Base-by-base conservation (phyloP, 2,888 invertebrate species). In the Xylophagus ater region DNA sequence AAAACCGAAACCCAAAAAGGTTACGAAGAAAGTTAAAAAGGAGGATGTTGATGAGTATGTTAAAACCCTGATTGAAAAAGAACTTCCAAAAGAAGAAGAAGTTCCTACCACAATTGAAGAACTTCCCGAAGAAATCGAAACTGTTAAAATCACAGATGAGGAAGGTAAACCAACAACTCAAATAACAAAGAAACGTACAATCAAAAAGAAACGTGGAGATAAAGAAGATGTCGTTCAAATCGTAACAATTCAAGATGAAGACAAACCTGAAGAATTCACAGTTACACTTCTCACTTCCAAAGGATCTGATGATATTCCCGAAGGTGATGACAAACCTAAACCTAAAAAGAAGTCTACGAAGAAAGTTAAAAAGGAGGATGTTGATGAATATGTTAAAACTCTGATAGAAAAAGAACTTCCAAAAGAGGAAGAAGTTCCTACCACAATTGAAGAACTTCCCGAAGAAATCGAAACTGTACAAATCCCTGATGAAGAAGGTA, bases 211-310 rank as follows among this genome's bases (percentile, higher is more conserved):
- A 41, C 63, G 60, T 35, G 70, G 65, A 2, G 52, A 54, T 0
- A 67, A 68, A 34, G 53, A 63, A 43, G 68, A 68, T 48, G 55
- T 66, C 6, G 68, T 70, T 1, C 67, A 66, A 51, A 63, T 65
- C 10, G 57, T 64, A 3, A 70, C 69, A 6, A 53, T 65, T 12
- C 58, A 67, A 51, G 44, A 58, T 35, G 59, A 51, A n/a, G n/a
- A n/a, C 4, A 54, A 60, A 47, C 31, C 49, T 34, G 57, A 57
- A n/a, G 41, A 55, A 29, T 53, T 49, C 7, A 52, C 51, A 7
- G 42, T 43, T 1, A 58, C 56, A 37, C 54, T 62, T 6, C 49
- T 51, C 18, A 47, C 47, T 44, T 19, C 29, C 25, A 42, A 41
- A 21, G 24, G 29, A 29, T 35, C 40, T 9, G 31, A 47, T 3